phyloP scores from a whole-genome alignment of 2,113 vertebrate genomes.

The Vanacampus margaritifer region DNA sequence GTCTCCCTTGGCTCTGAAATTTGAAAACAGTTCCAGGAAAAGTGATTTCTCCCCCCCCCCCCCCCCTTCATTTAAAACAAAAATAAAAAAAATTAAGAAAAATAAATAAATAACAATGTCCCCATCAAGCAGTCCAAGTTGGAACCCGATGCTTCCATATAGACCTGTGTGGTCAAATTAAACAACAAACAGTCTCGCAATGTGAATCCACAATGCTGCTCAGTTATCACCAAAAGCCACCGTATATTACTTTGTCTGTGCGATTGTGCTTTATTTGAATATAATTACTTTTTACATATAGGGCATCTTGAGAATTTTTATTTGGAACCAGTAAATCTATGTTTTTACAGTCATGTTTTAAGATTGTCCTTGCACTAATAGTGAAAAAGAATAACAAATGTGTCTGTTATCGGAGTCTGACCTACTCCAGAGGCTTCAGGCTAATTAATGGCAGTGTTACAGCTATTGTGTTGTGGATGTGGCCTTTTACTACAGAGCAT shows the following conservation, averaged over 20 bases:
- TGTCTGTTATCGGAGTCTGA: slow-evolving; percentile 50
- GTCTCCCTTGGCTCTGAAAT: slow-evolving; percentile 56
- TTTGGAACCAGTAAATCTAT: slow-evolving; percentile 41
- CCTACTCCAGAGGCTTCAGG: slow-evolving; percentile 37
- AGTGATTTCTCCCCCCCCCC: no score
- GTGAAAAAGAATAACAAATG: slow-evolving; percentile 49
- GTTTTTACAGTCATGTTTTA: slow-evolving; percentile 44
- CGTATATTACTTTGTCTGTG: slow-evolving; percentile 34
- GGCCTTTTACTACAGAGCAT: slow-evolving; percentile 30
- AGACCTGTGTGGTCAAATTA: slow-evolving; percentile 25
- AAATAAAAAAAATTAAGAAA: no score
- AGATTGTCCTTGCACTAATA: slow-evolving; percentile 37
- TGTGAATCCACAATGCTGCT: slow-evolving; percentile 17
- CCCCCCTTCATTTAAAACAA: no score
- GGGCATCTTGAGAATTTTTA: slow-evolving; percentile 36
- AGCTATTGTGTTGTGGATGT: slow-evolving; percentile 38
- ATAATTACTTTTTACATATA: slow-evolving; percentile 27
- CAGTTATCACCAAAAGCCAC: slow-evolving; percentile 49
- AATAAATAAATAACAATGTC: no score
- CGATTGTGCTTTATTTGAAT: slow-evolving; percentile 46
- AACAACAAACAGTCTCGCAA: slow-evolving; percentile 52
- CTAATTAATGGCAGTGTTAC: slow-evolving; percentile 53
- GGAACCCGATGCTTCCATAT: neutral
- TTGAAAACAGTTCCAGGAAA: slow-evolving; percentile 85
- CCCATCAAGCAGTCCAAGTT: no score